These are phyloP conservation scores for Drosophila neoperkinsi DNA, from an alignment of 2,888 invertebrate species.

Conservation along the genomic window DNA sequence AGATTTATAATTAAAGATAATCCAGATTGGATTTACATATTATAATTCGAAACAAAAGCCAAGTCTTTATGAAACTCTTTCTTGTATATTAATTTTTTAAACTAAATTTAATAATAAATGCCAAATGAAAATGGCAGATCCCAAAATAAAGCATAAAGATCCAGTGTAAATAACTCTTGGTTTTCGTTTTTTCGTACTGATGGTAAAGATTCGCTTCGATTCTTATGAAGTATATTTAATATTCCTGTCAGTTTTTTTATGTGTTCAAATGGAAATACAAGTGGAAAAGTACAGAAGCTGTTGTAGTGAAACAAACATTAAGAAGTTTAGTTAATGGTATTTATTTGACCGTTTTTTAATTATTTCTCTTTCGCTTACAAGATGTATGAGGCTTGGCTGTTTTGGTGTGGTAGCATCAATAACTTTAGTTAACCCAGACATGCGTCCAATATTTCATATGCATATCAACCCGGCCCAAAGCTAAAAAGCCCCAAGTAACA, in stretches of 20 bases:
- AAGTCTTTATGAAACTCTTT: background rate
- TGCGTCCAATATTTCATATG: slow-evolving; percentile 58
- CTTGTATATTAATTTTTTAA: background rate
- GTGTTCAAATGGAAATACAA: slow-evolving; percentile 16
- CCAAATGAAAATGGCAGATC: background rate
- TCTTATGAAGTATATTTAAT: background rate
- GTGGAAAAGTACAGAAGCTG: slow-evolving; percentile 26
- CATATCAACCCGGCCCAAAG: slow-evolving; percentile 28
- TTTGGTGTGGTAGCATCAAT: slow-evolving; percentile 39
- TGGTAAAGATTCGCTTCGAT: slow-evolving; percentile 2
- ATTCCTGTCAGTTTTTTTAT: slow-evolving; percentile 13
- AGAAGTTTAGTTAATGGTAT: slow-evolving; percentile 15
- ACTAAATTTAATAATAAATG: background rate
- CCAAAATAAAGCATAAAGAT: background rate
- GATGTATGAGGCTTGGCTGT: slow-evolving; percentile 1
- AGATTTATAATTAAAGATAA: background rate
- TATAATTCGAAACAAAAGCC: background rate
- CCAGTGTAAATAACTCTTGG: background rate
- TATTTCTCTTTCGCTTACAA: slow-evolving; percentile 12
- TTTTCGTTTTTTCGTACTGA: background rate
- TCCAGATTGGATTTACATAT: background rate
- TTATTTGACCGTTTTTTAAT: slow-evolving; percentile 49
- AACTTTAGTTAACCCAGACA: slow-evolving; percentile 58
- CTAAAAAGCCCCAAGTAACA: slow-evolving; percentile 53
- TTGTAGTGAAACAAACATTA: slow-evolving; percentile 2